phyloP scores from a whole-genome alignment of 2,888 invertebrate species.

The Parnassius orleans region DNA sequence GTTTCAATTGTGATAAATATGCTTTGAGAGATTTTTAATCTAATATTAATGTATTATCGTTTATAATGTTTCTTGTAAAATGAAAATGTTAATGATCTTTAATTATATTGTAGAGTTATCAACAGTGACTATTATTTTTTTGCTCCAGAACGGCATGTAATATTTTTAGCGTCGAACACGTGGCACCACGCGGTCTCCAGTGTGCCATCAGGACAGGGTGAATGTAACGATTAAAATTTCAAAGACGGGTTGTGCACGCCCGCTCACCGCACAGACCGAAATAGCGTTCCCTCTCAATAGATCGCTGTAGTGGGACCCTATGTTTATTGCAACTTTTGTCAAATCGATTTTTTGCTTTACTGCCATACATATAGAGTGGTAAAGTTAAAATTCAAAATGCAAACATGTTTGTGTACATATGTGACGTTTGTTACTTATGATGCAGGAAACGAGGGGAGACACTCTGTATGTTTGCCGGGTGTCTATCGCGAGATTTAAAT shows the following conservation, averaged over 20 bases:
- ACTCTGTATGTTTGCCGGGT: constrained; percentile 51
- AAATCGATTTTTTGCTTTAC: constrained; percentile 55
- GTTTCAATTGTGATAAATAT: too few relatives aligned
- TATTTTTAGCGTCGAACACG: constrained; percentile 44
- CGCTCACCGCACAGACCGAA: constrained; percentile 56
- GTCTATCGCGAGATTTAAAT: constrained; percentile 67
- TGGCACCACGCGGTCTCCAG: constrained; percentile 55
- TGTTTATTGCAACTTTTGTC: constrained; percentile 21
- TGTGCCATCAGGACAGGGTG: constrained; percentile 72
- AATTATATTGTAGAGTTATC: background rate
- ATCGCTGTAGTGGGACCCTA: constrained; percentile 52
- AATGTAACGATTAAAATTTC: constrained; percentile 80
- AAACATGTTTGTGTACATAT: constrained; percentile 50
- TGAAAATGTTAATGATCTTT: too few relatives aligned
- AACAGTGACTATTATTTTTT: background rate
- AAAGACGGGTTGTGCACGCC: constrained; percentile 70
- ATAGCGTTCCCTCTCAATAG: constrained; percentile 68
- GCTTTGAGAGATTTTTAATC: too few relatives aligned
- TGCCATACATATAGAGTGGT: constrained; percentile 38
- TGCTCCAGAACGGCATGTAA: constrained; percentile 29
- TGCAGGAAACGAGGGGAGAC: constrained; percentile 75
- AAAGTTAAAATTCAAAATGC: constrained; percentile 30
- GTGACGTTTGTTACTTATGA: constrained; percentile 65
- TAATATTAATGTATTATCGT: too few relatives aligned
- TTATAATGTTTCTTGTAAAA: too few relatives aligned